Conservation (phyloP, 1,140 invertebrate genomes). For the Orchesella cincta region DNA sequence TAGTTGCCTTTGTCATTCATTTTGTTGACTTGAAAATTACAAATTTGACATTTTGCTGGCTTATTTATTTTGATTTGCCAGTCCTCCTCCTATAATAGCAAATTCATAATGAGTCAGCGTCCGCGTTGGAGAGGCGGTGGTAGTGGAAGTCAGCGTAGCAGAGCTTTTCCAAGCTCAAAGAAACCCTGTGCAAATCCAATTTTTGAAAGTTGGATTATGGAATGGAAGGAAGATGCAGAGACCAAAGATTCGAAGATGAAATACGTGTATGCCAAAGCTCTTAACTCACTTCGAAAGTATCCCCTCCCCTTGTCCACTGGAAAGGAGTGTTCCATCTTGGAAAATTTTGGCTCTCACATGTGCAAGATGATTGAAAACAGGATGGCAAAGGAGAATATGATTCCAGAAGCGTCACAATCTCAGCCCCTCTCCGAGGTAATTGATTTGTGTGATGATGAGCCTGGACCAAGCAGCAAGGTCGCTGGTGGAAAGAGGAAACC, state of each 20-base stretch:
- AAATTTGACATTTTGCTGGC: too few species aligned
- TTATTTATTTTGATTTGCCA: too few species aligned
- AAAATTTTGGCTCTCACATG: constrained; percentile 78
- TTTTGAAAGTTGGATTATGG: constrained; percentile 76
- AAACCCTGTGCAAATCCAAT: constrained; percentile 71
- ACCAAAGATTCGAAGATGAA: constrained; percentile 69
- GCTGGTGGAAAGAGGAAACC: too few species aligned
- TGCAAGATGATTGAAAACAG: constrained; percentile 72
- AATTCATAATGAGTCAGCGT: background rate
- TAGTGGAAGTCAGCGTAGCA: background rate
- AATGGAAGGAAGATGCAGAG: constrained; percentile 75
- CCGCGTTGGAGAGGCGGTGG: background rate
- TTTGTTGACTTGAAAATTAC: too few species aligned
- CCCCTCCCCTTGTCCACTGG: constrained; percentile 75
- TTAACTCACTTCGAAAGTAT: constrained; percentile 76
- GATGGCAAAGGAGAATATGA: constrained; percentile 40
- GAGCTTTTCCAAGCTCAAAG: background rate
- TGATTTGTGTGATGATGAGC: background rate
- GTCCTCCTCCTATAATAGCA: too few species aligned
- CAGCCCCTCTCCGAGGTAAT: background rate
- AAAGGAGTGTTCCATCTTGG: constrained; percentile 80
- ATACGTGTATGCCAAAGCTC: constrained; percentile 68
- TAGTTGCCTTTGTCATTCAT: too few species aligned
- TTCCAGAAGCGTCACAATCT: background rate
- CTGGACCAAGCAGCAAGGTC: background rate